These are phyloP conservation scores for Nixonia krombeini DNA, from an alignment of 1,140 invertebrate species.

Conservation along the genomic window DNA sequence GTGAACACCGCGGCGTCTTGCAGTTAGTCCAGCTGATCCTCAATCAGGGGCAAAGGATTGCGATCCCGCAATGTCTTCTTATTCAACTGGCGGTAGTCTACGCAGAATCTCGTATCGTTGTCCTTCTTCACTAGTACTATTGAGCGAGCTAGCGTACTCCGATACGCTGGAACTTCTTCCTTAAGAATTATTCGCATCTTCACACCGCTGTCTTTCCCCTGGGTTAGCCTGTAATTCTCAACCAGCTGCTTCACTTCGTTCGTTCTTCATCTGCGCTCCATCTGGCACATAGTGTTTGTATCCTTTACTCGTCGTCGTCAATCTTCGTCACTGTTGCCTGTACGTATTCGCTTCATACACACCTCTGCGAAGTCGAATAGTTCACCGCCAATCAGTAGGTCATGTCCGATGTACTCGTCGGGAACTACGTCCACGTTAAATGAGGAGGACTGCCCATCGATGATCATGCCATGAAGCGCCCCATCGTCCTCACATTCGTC, in stretches of 20 bases:
- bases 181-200: background rate
- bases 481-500: background rate
- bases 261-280: slow-evolving; percentile 5
- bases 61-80: slow-evolving; percentile 58
- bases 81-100: slow-evolving; percentile 71
- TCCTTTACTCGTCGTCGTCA: slow-evolving; percentile 8
- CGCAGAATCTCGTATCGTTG: slow-evolving; percentile 60
- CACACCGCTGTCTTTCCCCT: background rate
- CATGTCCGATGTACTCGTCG: background rate
- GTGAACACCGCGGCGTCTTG: slow-evolving; percentile 47
- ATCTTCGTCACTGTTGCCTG: slow-evolving; percentile 39
- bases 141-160: slow-evolving; percentile 63
- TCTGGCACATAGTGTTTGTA: too few species aligned
- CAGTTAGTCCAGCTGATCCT: slow-evolving; percentile 63
- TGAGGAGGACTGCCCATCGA: background rate
- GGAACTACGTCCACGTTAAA: background rate
- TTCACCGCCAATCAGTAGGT: background rate
- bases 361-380: slow-evolving; percentile 11
- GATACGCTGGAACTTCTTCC: slow-evolving; percentile 34
- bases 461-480: background rate
- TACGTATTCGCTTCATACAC: slow-evolving; percentile 13
- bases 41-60: slow-evolving; percentile 68
- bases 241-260: background rate
- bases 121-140: slow-evolving; percentile 66
- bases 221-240: background rate